Base-by-base conservation (phyloP, 2,888 invertebrate species). In the Eilema sororculum region DNA sequence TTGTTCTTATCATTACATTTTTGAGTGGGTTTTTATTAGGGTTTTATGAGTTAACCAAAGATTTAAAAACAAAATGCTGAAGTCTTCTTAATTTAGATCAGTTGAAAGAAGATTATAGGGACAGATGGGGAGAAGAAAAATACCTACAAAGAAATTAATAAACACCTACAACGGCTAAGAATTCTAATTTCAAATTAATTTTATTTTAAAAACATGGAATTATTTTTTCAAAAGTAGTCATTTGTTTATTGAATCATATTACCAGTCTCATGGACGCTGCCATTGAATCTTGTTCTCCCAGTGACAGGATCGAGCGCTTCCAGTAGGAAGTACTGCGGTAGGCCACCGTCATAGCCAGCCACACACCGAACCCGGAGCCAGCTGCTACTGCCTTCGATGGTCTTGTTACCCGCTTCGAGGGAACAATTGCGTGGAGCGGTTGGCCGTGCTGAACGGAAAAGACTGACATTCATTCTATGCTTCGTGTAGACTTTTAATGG, bases 301-400 rank as follows among this genome's bases (percentile, higher is more conserved):
- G 97, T 97, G 82, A 96, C 92, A 0, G 97, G 97, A 83, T 98
- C 98, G 84, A 97, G 96, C 0, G 98, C 98, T 90, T 98, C 98
- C 72, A 98, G 92, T 67, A 97, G 95, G 92, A 98, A 98, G 76
- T 97, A 96, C 90, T 98, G 98, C 59, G 98, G 97, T 72, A 98
- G 96, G 0, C 98, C 98, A 1, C 98, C 98, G 86, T 98, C 98
- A 90, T 98, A 98, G 61, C 98, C 98, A 0, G 98, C 96, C 72
- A 98, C 96, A 90, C 98, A 98, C 84, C 98, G 97, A 72, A 98
- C 97, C 85, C 98, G 97, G 86, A 98, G 93, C 95, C 96, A 92
- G 60, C 82, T 88, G 20, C 84, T 80, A 8, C 90, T 90, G 81
- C 96, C 95, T 78, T 93, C 89, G 86, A 95, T 92, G 87, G 95